Conservation (phyloP, 2,888 invertebrate species). For the Cinara cedri region DNA sequence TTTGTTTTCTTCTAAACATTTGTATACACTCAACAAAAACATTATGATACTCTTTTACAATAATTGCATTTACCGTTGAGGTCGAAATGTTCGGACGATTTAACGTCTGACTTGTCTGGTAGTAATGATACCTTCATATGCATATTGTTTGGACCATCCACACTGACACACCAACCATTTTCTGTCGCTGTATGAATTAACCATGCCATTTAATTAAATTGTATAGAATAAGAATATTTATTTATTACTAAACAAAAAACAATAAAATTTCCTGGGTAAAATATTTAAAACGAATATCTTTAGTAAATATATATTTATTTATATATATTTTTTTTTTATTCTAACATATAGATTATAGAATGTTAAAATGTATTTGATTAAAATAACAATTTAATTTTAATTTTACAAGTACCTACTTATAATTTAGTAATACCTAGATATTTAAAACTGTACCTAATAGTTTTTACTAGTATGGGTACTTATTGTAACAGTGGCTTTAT, state of each 20-base stretch:
- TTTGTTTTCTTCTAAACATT: conserved; percentile 45
- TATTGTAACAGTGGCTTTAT: too few species aligned
- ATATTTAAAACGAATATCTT: too few species aligned
- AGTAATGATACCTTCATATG: conserved; percentile 49
- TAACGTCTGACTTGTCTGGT: conserved; percentile 29
- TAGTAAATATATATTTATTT: too few species aligned
- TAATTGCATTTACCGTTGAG: conserved; percentile 9
- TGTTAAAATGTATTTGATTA: too few species aligned
- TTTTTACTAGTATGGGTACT: too few species aligned
- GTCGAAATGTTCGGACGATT: conserved; percentile 25
- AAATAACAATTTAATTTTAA: too few species aligned
- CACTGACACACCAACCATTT: conserved; percentile 50
- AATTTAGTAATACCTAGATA: too few species aligned
- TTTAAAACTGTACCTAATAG: too few species aligned
- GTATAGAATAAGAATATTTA: background rate
- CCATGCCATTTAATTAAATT: background rate
- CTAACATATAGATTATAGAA: too few species aligned
- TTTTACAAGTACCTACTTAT: too few species aligned
- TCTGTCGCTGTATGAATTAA: conserved; percentile 24
- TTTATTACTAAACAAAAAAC: background rate
- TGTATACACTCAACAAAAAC: conserved; percentile 28
- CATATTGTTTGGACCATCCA: conserved; percentile 51
- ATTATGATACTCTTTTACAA: background rate
- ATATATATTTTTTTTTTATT: too few species aligned
- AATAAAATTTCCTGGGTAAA: background rate